Evolutionary conservation across 1,140 invertebrate species (phyloP), one percentile per base, ranked within the genome.

Genomic region (Chironomus striatipennis): DNA sequence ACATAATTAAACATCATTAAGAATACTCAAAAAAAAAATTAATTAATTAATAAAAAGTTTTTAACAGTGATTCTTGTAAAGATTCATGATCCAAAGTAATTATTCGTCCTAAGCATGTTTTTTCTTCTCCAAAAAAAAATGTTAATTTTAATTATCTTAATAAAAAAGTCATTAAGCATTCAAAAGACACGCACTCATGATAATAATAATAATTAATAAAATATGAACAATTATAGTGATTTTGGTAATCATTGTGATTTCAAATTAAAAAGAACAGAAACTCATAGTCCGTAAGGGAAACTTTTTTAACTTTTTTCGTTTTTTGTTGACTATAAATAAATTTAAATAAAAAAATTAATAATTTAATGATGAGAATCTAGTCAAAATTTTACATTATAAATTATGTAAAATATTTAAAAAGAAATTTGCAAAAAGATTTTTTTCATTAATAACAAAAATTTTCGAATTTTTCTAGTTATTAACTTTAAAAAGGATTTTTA

Each of bases 401-500:
- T 47, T 47, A 47, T 47, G 12, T 34, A 15, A 57, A 57, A 57
- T n/a, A 15, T 47, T 15, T 47, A 47, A 15, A 12, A 2, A 12
- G 15, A 47, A 47, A 12, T 47, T 47, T 47, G 15, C 43, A 47
- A 12, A 47, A 57, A n/a, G 12, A 12, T n/a, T 4, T 57, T 57
- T n/a, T n/a, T 57, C n/a, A n/a, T n/a, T n/a, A n/a, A 57, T 57
- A 57, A 57, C 12, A 57, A 57, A n/a, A 57, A n/a, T 57, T 57
- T 57, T 57, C 47, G 47, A 57, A 57, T 57, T 57, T 57, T 57
- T 57, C 47, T 57, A 57, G 47, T 57, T 57, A 57, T n/a, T 47
- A 47, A 47, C n/a, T 47, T 47, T 43, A 47, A 47, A 47, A 47
- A 47, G 15, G 43, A 47, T 12, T 47, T 57, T 57, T 57, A 57